Base-by-base conservation (phyloP, 2,888 invertebrate species). In the Amblyteles armatorius region DNA sequence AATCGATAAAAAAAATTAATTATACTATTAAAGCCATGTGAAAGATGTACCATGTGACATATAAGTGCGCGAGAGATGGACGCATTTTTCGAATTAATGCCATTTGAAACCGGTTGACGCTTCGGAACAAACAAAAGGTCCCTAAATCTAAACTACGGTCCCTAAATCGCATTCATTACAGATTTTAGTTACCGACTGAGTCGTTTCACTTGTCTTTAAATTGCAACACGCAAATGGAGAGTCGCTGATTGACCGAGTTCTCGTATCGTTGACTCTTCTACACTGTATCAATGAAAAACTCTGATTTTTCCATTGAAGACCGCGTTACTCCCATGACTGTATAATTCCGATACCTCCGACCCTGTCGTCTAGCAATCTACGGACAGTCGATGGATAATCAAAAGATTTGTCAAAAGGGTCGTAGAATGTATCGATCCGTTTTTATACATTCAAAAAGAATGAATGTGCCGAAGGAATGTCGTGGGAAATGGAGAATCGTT, bases 241-340 rank as follows among this genome's bases (percentile, higher is more conserved):
- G 57, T 68, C 81, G 83, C 81, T 55, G 52, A 76, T 78, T 63
- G 40, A 19, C n/a, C 13, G 19, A 72, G 13, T 52, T 72, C 60
- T 26, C 16, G 33, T 52, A 7, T 50, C 13, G 16, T 29, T 29
- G 22, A 44, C 33, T 36, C 29, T 68, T 82, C 40, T 65, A 82
- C n/a, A 40, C n/a, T 65, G 78, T 52, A 74, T 67, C 79, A 57
- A 87, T 82, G 78, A 68, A 55, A 68, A 26, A 11, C 9, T 16
- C 60, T 33, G 33, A 48, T 69, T 48, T 29, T 19, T 48, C 29
- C 19, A 44, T 60, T 60, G 55, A 44, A 2, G 13, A 44, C 1
- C 57, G 5, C 13, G 4, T 60, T 60, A 13, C 4, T 33, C 11
- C n/a, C 60, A 33, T 16, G 11, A 11, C n/a, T 48, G 22, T n/a